Evolutionary conservation across 2,888 invertebrate species (phyloP), one percentile per base, ranked within the genome.

Genomic region (Anagyrus pseudococci): DNA sequence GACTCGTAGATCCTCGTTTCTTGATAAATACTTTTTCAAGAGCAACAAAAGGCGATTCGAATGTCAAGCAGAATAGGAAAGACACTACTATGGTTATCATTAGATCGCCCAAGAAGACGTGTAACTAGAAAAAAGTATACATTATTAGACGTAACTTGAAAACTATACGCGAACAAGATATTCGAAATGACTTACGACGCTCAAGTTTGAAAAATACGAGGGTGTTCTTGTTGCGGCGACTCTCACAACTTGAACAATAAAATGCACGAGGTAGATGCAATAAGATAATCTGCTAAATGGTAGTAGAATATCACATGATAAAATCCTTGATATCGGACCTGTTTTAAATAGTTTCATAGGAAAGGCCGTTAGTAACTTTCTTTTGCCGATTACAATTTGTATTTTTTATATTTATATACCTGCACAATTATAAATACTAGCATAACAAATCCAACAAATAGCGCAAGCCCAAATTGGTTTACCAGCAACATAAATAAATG

Each of bases 401-500:
- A 15, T 48, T 4, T n/a, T n/a, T 10, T 25, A n/a, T 17, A 26
- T 2, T 1, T 20, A 17, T 56, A 70, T 69, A 82, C 83, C 83
- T 73, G 84, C 85, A 70, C 82, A 78, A 26, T 84, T 84, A 50
- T 80, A 76, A 26, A 78, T 76, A 68, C 84, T 85, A 43, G 83
- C 82, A 71, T 83, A 82, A 46, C 85, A 79, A 8, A 85, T 78
- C 85, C 85, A 85, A 33, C 76, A 77, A 6, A 85, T 69, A 4
- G 81, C 80, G 2, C 81, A 56, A 1, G 81, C 77, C 85, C 85
- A 86, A n/a, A n/a, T n/a, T n/a, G n/a, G n/a, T n/a, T n/a, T n/a
- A n/a, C n/a, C n/a, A n/a, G n/a, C n/a, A n/a, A n/a, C n/a, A n/a
- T n/a, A n/a, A n/a, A n/a, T n/a, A n/a, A n/a, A n/a, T n/a, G n/a